phyloP scores from a whole-genome alignment of 2,888 invertebrate species.

The Harpalus rubripes region DNA sequence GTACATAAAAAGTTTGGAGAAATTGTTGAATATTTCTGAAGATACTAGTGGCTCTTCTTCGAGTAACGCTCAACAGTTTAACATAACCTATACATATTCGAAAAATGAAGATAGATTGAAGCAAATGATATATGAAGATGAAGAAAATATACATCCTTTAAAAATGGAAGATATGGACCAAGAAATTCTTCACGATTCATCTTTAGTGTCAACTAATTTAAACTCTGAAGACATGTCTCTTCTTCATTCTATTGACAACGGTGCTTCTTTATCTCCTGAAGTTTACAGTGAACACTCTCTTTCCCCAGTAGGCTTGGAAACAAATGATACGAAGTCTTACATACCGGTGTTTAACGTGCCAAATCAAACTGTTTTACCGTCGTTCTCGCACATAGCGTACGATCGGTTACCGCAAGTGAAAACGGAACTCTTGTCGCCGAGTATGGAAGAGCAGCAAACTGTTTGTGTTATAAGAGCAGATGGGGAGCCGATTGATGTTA shows the following conservation, averaged over 20 bases:
- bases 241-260: slow-evolving; percentile 75
- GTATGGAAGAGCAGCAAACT: slow-evolving; percentile 37
- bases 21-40: slow-evolving; percentile 82
- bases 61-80: slow-evolving; percentile 68
- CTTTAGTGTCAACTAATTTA: slow-evolving; percentile 79
- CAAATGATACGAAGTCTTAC: slow-evolving; percentile 71
- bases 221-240: slow-evolving; percentile 79
- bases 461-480: slow-evolving; percentile 48
- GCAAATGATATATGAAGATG: slow-evolving; percentile 83
- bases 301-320: slow-evolving; percentile 74
- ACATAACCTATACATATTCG: slow-evolving; percentile 70
- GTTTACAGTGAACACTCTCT: slow-evolving; percentile 76
- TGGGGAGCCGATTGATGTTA: slow-evolving; percentile 13
- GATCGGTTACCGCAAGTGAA: slow-evolving; percentile 54
- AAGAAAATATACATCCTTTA: slow-evolving; percentile 81
- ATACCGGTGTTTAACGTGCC: slow-evolving; percentile 60
- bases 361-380: slow-evolving; percentile 48
- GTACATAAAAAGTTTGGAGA: slow-evolving; percentile 90
- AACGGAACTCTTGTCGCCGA: slow-evolving; percentile 43
- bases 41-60: slow-evolving; percentile 77
- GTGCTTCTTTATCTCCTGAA: slow-evolving; percentile 74
- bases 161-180: slow-evolving; percentile 75
- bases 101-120: slow-evolving; percentile 75
- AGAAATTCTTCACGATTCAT: slow-evolving; percentile 77
- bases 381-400: slow-evolving; percentile 52